Conservation (phyloP, 2,888 invertebrate species). For the Lycophotia porphyrea region DNA sequence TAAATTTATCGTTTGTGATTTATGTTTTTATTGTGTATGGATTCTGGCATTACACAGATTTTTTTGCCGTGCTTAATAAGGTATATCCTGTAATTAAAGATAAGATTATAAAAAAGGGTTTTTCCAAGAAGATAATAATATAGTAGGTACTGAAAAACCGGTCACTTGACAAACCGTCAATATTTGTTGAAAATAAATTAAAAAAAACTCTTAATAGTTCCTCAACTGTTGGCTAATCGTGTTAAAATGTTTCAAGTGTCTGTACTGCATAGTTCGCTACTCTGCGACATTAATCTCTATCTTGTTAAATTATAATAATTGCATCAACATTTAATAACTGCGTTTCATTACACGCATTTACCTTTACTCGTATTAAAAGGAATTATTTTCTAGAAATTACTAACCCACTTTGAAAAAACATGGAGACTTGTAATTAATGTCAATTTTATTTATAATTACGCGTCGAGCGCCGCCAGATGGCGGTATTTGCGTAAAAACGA, state of each 20-base stretch:
- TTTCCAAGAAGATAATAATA: neutral
- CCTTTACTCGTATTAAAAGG: conserved; percentile 76
- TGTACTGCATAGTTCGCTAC: conserved; percentile 47
- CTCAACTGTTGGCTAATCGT: neutral
- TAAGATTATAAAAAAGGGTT: neutral
- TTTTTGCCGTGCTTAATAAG: neutral
- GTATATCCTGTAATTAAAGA: conserved; percentile 32
- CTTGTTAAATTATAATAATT: conserved; percentile 83
- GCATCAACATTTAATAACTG: conserved; percentile 77
- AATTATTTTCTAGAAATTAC: conserved; percentile 86
- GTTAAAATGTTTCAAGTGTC: conserved; percentile 36
- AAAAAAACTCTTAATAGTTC: neutral
- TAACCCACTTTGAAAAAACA: conserved; percentile 84
- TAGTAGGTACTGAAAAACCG: neutral
- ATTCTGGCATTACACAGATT: neutral
- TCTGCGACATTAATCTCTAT: conserved; percentile 75
- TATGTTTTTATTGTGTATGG: conserved; percentile 29
- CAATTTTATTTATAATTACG: conserved; percentile 88
- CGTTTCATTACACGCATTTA: conserved; percentile 79
- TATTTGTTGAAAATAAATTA: neutral
- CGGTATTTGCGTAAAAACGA: conserved; percentile 77
- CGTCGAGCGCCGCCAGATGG: conserved; percentile 68
- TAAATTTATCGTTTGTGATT: conserved; percentile 28
- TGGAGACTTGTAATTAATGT: conserved; percentile 83
- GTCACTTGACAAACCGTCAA: neutral